These are phyloP conservation scores for Philopedon plagiatum DNA, from an alignment of 2,888 invertebrate species.

Conservation along the genomic window DNA sequence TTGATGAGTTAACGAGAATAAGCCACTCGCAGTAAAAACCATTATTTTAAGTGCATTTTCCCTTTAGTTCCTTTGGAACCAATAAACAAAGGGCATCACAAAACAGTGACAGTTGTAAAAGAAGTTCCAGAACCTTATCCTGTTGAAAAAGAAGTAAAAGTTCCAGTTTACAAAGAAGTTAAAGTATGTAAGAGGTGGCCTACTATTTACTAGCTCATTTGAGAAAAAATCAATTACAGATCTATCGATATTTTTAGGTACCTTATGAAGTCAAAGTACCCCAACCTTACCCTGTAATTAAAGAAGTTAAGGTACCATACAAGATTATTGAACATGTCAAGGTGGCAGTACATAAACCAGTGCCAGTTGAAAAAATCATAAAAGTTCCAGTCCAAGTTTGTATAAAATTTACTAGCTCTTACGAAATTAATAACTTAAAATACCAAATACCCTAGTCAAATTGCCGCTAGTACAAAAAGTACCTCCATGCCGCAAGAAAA, in stretches of 20 bases:
- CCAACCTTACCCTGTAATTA: conserved; percentile 52
- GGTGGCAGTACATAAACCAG: conserved; percentile 68
- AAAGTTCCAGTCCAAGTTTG: conserved; percentile 76
- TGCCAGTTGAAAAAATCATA: conserved; percentile 81
- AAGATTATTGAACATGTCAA: conserved; percentile 47
- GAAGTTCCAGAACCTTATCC: conserved; percentile 73
- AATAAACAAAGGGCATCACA: conserved; percentile 32
- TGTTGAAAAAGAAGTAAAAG: conserved; percentile 74
- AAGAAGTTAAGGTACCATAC: conserved; percentile 51
- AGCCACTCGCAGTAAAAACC: too few relatives aligned
- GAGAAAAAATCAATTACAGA: too few relatives aligned
- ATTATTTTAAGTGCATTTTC: too few relatives aligned
- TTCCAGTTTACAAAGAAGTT: conserved; percentile 78
- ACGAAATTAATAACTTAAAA: too few relatives aligned
- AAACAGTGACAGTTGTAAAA: conserved; percentile 71
- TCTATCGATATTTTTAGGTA: conserved; percentile 7
- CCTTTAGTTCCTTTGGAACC: conserved; percentile 35
- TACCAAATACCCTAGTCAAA: too few relatives aligned
- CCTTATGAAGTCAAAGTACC: conserved; percentile 72
- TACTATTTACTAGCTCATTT: too few relatives aligned
- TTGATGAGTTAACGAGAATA: too few relatives aligned
- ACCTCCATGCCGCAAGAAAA: too few relatives aligned
- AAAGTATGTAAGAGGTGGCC: conserved; percentile 52
- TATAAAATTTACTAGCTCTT: conserved; percentile 64
- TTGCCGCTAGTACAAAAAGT: too few relatives aligned